Percentiles rank a stretch among this genome's conserved stretches.
Evolutionary conservation across 2,797 vertebrate species (phyloP).

Genomic region (Fringilla coelebs): DNA sequence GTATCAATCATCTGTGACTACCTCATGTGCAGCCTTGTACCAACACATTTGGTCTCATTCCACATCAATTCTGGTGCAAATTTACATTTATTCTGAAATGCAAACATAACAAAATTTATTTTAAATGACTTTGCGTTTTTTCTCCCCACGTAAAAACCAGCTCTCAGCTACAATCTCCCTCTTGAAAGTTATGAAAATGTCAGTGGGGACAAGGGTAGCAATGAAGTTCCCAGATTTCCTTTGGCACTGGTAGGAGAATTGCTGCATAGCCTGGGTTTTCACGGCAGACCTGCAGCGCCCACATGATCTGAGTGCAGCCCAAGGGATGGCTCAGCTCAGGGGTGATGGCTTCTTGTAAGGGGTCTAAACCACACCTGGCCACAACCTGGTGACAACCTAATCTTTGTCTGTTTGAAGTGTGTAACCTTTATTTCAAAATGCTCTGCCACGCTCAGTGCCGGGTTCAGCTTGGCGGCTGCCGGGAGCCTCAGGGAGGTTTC

Average conservation of each 20-base stretch:
- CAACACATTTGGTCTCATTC: not conserved
- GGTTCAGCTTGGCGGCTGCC: not conserved
- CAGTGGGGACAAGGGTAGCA: not conserved
- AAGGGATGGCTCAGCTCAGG: not conserved
- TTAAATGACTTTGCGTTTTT: not conserved
- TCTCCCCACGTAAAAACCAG: not conserved
- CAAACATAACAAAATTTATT: not conserved
- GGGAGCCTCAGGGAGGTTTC: not conserved
- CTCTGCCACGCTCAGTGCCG: not conserved
- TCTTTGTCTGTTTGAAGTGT: not conserved
- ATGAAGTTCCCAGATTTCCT: not conserved
- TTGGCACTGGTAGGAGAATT: not conserved
- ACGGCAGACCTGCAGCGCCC: fast-evolving
- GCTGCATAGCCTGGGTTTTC: not conserved
- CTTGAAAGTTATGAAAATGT: not conserved
- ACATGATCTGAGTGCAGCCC: fast-evolving
- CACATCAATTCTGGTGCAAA: not conserved
- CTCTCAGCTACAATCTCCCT: not conserved
- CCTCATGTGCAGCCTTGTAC: not conserved
- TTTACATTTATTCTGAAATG: not conserved
- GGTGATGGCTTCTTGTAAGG: not conserved
- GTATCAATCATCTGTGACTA: constrained; percentile 29
- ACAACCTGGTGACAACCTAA: not conserved
- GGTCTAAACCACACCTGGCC: not conserved
- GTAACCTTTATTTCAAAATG: not conserved